A percentile compares a stretch with the other conserved stretches of the same genome.
phyloP scores from a whole-genome alignment of 2,888 invertebrate genomes.

The Erannis defoliaria region DNA sequence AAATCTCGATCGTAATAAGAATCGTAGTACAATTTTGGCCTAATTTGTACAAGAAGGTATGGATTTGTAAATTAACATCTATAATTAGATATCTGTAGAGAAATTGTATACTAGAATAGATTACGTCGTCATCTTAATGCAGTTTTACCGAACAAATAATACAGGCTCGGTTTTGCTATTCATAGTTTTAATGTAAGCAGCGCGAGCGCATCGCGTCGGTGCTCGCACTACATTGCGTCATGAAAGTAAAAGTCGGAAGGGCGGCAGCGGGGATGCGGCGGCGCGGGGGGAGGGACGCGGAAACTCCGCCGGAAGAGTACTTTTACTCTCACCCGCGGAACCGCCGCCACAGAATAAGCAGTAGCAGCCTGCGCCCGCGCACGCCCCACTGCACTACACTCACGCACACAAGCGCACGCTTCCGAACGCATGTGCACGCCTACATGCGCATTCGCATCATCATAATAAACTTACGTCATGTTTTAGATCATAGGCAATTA shows the following conservation, averaged over 20 bases:
- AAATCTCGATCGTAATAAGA: too few species aligned
- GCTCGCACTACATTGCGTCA: constrained; percentile 12
- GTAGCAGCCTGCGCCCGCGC: constrained; percentile 36
- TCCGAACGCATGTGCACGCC: not conserved
- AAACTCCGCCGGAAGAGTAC: constrained; percentile 74
- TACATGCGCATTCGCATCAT: constrained; percentile 1
- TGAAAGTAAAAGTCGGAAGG: constrained; percentile 82
- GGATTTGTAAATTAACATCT: too few species aligned
- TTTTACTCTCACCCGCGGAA: constrained; percentile 72
- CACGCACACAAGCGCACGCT: not conserved
- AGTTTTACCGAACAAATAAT: too few species aligned
- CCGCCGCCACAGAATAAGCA: constrained; percentile 26
- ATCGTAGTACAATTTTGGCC: too few species aligned
- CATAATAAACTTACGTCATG: constrained; percentile 1
- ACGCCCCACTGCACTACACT: constrained; percentile 15
- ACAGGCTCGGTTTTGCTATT: not conserved
- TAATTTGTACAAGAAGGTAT: too few species aligned
- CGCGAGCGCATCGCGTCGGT: constrained; percentile 1
- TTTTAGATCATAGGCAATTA: not conserved
- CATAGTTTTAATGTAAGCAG: not conserved
- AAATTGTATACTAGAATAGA: too few species aligned
- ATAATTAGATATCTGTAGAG: too few species aligned
- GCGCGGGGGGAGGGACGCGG: constrained; percentile 58
- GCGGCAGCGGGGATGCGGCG: constrained; percentile 39
- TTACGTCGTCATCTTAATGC: too few species aligned